These are phyloP conservation scores for Zhuqinia jingwanae DNA, from an alignment of 2,888 invertebrate genomes.

Conservation along the genomic window DNA sequence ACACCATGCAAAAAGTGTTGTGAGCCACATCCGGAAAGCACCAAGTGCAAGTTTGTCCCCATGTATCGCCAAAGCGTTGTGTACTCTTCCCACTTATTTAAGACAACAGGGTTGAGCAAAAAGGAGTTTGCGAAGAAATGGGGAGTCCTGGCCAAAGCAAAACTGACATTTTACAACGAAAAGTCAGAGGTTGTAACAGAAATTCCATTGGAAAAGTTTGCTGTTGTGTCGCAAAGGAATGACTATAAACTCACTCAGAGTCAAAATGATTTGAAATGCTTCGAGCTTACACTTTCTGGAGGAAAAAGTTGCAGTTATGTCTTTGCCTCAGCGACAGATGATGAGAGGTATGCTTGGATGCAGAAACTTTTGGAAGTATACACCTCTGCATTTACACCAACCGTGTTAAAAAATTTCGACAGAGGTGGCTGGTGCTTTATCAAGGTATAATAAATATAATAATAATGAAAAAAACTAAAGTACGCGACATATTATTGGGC, in stretches of 20 bases:
- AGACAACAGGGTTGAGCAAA: constrained; percentile 79
- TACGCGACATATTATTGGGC: not conserved
- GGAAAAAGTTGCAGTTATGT: constrained; percentile 72
- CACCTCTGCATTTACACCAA: constrained; percentile 86
- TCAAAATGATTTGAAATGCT: constrained; percentile 85
- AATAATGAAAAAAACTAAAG: not conserved
- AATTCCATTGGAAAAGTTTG: constrained; percentile 86
- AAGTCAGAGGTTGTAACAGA: constrained; percentile 88
- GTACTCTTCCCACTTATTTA: constrained; percentile 77
- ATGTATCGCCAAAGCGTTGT: constrained; percentile 65
- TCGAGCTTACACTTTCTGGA: constrained; percentile 82
- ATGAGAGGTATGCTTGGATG: constrained; percentile 85
- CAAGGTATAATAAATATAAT: constrained; percentile 80
- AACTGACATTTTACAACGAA: constrained; percentile 88
- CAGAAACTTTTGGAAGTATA: constrained; percentile 89
- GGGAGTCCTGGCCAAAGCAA: constrained; percentile 86
- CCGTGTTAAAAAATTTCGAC: constrained; percentile 87
- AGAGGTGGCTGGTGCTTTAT: constrained; percentile 92
- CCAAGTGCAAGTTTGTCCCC: constrained; percentile 76
- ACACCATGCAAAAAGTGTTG: constrained; percentile 72
- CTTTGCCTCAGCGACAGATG: constrained; percentile 80
- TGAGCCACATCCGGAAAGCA: constrained; percentile 74
- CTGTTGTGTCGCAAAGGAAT: constrained; percentile 79
- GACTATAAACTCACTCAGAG: constrained; percentile 81
- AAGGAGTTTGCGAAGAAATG: constrained; percentile 89